A percentile compares a stretch with the other conserved stretches of the same genome.
phyloP scores from a whole-genome alignment of 2,113 vertebrate genomes.

The Nycticorax nycticorax region DNA sequence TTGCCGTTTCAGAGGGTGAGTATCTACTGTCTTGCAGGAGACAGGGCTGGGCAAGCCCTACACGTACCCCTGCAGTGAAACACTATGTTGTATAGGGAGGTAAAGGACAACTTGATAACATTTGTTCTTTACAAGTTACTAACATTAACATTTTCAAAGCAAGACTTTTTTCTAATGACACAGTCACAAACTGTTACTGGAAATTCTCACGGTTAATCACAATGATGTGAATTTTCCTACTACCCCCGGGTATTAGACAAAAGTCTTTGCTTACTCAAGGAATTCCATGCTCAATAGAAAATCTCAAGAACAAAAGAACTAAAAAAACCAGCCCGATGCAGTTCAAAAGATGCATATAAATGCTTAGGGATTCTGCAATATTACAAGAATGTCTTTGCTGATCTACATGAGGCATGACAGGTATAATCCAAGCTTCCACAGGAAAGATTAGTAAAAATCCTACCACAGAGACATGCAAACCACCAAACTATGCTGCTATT shows the following conservation, averaged over 20 bases:
- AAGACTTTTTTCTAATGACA: neutral
- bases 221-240: neutral
- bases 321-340: neutral
- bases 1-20: neutral
- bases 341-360: conserved; percentile 46
- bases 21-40: neutral
- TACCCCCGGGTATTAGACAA: neutral
- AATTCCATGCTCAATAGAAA: conserved; percentile 44
- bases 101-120: neutral
- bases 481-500: neutral
- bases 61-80: neutral
- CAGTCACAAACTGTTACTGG: neutral
- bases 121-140: neutral
- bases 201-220: conserved; percentile 13
- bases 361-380: conserved; percentile 1
- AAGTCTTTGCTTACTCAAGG: conserved; percentile 37
- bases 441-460: conserved; percentile 39
- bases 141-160: neutral
- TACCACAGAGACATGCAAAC: neutral
- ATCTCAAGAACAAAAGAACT: conserved; percentile 50
- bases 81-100: neutral
- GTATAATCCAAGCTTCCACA: conserved; percentile 27
- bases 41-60: neutral
- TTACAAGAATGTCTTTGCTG: conserved; percentile 8
- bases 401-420: conserved; percentile 24